phyloP scores from a whole-genome alignment of 2,888 invertebrate species.

The Meiosimyza decipiens region DNA sequence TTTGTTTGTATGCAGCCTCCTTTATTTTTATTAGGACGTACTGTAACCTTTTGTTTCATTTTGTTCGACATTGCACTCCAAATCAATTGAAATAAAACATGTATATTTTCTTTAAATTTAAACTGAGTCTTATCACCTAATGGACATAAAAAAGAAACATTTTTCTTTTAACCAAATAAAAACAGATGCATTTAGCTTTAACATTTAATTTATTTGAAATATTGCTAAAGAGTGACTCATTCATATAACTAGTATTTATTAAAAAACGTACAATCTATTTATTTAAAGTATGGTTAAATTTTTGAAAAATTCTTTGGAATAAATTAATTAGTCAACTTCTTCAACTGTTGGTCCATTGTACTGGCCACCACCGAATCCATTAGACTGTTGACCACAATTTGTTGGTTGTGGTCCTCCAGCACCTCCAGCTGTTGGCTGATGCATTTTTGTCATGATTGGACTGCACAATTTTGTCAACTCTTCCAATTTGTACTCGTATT shows the following conservation, averaged over 20 bases:
- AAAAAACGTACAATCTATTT: background rate
- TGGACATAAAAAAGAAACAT: too few relatives aligned
- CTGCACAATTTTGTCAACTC: slow-evolving; percentile 65
- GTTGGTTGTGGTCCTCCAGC: slow-evolving; percentile 73
- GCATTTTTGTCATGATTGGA: slow-evolving; percentile 69
- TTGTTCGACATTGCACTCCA: too few relatives aligned
- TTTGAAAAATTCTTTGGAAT: background rate
- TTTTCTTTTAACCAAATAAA: too few relatives aligned
- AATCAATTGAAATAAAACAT: too few relatives aligned
- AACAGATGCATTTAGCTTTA: too few relatives aligned
- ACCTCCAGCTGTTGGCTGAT: slow-evolving; percentile 69
- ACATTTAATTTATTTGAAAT: background rate
- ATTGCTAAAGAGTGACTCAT: background rate
- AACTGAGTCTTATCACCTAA: too few relatives aligned
- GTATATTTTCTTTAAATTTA: too few relatives aligned
- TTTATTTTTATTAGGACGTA: too few relatives aligned
- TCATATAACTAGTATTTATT: background rate
- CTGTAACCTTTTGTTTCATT: too few relatives aligned
- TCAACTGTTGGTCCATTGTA: slow-evolving; percentile 64
- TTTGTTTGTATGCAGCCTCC: too few relatives aligned
- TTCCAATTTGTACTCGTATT: slow-evolving; percentile 72
- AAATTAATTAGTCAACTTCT: slow-evolving; percentile 57
- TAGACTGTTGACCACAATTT: slow-evolving; percentile 69
- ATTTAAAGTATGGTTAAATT: too few relatives aligned
- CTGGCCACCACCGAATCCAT: slow-evolving; percentile 74